Evolutionary conservation across 2,113 vertebrate species (phyloP).

Genomic region (Coreoperca whiteheadi): DNA sequence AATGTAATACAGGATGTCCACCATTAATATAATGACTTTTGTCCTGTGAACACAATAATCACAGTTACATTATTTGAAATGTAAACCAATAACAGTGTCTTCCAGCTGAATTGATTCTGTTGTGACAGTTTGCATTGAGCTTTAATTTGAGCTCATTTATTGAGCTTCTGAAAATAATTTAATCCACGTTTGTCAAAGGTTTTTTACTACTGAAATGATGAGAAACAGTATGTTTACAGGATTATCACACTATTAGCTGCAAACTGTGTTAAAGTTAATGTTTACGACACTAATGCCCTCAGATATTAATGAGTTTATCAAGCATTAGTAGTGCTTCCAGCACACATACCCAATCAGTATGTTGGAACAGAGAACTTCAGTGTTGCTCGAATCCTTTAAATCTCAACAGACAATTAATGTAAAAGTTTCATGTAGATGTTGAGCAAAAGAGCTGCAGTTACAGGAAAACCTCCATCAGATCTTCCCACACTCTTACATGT

Average conservation of each 20-base stretch:
- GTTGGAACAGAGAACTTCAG: slow-evolving; percentile 28
- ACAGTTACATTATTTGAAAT: slow-evolving; percentile 5
- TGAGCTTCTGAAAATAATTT: not conserved
- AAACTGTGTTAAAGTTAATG: slow-evolving; percentile 42
- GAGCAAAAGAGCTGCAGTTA: slow-evolving; percentile 26
- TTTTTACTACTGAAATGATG: not conserved
- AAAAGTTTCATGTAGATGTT: slow-evolving; percentile 16
- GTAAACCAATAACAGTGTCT: slow-evolving; percentile 12
- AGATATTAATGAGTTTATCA: slow-evolving; percentile 34
- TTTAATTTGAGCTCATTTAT: not conserved
- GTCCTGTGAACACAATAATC: slow-evolving; percentile 32
- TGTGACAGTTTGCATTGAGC: not conserved
- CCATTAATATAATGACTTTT: slow-evolving; percentile 60
- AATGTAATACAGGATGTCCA: slow-evolving; percentile 37
- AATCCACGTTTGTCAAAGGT: not conserved
- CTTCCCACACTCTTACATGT: not conserved
- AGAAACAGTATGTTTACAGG: slow-evolving; percentile 23
- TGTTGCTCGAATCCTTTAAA: slow-evolving; percentile 25
- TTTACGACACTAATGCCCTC: slow-evolving; percentile 31
- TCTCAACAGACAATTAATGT: slow-evolving; percentile 7
- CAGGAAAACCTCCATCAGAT: slow-evolving; percentile 25
- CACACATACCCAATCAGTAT: slow-evolving; percentile 21
- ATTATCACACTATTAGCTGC: slow-evolving; percentile 39
- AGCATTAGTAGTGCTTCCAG: slow-evolving; percentile 33
- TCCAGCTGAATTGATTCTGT: not conserved